Evolutionary conservation across 2,113 vertebrate species (phyloP), one percentile per base, ranked within the genome.

Genomic region (Ictalurus furcatus): DNA sequence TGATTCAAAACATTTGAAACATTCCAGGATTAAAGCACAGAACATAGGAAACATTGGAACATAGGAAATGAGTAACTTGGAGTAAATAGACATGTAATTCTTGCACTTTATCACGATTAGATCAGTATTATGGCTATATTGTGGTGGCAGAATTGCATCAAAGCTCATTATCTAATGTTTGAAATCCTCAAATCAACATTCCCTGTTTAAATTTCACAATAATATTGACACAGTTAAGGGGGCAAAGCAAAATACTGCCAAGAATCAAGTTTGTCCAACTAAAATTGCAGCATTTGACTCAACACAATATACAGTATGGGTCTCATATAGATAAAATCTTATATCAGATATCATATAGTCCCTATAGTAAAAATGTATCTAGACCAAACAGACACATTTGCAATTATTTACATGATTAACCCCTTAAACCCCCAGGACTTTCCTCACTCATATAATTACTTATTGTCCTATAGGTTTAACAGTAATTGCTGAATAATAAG

Each of bases 181-280:
- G 54, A 37, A 59, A 17, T 19, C 40, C 54, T 82, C 30, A 58
- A 82, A 34, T 56, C 78, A 80, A 80, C 3, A 19, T 56, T 56
- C 28, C 30, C 56, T 82, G 19, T 82, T 82, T 37, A 23, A 59
- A 59, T 82, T 82, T 82, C 80, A 59, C 54, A 82, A 82, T 59
- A 21, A 37, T 37, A 23, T 56, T 34, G 52, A 58, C 19, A 11
- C 52, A 58, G 54, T 21, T 5, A 78, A 25, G 3, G 7, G 0
- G 2, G 2, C 67, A 76, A 11, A 28, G 44, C 40, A 52, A 23
- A 52, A 52, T 52, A 25, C 71, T 74, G 37, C 71, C 17, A 40
- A 74, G 71, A 34, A 34, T 17, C 30, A 0, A 30, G 67, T 34
- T 44, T 76, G 23, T 44, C 73, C 12, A 44, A 44, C 6, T 40